Percentiles rank a stretch among this genome's conserved stretches.
Evolutionary conservation across 1,140 invertebrate genomes (phyloP).

Genomic region (Araneus ventricosus): DNA sequence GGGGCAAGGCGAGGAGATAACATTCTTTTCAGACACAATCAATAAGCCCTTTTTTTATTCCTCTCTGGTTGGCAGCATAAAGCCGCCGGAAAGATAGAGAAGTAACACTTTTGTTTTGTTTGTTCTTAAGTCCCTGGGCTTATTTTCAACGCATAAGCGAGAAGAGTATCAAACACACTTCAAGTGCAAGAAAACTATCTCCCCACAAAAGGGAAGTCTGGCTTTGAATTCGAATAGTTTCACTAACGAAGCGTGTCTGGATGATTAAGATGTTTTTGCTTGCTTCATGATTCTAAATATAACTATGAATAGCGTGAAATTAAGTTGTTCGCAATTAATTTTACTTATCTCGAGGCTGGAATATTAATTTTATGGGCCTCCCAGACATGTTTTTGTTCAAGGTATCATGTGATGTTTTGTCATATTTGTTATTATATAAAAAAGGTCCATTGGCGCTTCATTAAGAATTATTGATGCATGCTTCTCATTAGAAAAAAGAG

Average conservation of each 20-base stretch:
- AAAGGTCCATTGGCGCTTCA: background rate
- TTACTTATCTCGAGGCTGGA: background rate
- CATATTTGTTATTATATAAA: background rate
- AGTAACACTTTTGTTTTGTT: background rate
- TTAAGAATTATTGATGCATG: background rate
- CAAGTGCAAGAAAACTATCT: background rate
- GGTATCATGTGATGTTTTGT: background rate
- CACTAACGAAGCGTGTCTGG: background rate
- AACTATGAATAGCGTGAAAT: background rate
- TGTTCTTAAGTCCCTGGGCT: background rate
- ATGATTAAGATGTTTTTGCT: background rate
- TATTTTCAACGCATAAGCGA: background rate
- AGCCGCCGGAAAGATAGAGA: background rate
- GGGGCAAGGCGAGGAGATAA: background rate
- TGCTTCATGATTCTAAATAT: background rate
- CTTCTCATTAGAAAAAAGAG: too few relatives aligned
- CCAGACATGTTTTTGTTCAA: background rate
- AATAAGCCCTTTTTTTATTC: background rate
- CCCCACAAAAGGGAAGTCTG: background rate
- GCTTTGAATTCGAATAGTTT: background rate
- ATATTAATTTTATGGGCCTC: background rate
- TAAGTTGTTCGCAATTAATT: background rate
- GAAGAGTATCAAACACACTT: background rate
- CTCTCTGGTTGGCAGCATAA: background rate
- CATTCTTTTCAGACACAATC: slow-evolving; percentile 28